Base-by-base conservation (phyloP, 1,140 invertebrate species). In the Brachionus paranguensis region DNA sequence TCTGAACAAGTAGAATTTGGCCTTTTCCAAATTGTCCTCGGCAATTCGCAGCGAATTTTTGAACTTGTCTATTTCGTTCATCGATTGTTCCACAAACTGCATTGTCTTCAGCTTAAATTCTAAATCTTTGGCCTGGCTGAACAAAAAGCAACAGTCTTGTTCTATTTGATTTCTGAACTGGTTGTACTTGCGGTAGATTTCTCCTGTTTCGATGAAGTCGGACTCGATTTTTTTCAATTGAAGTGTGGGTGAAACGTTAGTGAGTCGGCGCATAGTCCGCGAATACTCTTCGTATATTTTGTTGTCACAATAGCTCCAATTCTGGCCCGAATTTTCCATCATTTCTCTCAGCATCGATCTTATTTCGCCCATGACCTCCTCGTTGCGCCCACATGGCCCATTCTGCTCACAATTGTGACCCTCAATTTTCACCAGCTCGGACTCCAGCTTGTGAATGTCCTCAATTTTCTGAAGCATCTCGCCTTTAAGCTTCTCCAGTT, bases 391-490 rank as follows among this genome's bases (percentile, higher is more conserved):
- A 68, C 24, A 33, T 14, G 53, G 45, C n/a, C 43, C 60, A 29
- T 53, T 24, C 4, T 81, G 37, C 1, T 29, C 2, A 17, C 33
- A 55, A 29, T 81, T 60, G 60, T 45, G 33, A 4, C 78, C 78
- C 53, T 81, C 78, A 2, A 81, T 41, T 37, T 81, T 81, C 3
- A 81, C 43, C 53, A 81, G 45, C 12, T 81, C 78, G 14, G 53
- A 68, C 17, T 81, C 78, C 1, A 81, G 41, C n/a, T 68, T 68
- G 24, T 81, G 78, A 37, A 81, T 81, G 20, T 81, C 78, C 29
- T 81, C 78, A 37, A 81, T 81, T 81, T 81, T 81, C 41, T 81
- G 78, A 43, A 81, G 78, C 78, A 81, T 81, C 64, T 81, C 78
- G 2, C 3, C 37, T 10, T 81, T 81, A 8, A 81, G 41, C 20